Percentiles rank a stretch among this genome's conserved stretches.
Conservation (phyloP, 2,888 invertebrate genomes). For the Acleris literana region DNA sequence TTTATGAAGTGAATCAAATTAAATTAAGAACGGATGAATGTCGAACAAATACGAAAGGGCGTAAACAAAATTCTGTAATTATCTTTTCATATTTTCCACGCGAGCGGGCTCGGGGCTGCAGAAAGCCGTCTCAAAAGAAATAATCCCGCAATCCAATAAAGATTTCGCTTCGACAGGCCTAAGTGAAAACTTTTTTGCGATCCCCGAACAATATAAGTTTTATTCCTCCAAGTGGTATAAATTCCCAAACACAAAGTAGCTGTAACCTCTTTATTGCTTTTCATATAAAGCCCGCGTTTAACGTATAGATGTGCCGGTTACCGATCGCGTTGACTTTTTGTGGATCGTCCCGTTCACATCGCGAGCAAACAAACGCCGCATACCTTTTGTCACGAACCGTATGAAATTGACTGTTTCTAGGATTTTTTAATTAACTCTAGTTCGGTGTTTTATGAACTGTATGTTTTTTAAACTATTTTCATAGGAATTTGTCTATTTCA, state of each 20-base stretch:
- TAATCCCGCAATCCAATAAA: slow-evolving; percentile 78
- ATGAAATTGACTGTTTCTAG: background rate
- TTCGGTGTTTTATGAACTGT: background rate
- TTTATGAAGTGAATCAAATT: slow-evolving; percentile 30
- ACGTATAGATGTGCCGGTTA: slow-evolving; percentile 70
- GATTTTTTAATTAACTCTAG: background rate
- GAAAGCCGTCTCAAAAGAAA: slow-evolving; percentile 65
- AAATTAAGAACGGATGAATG: slow-evolving; percentile 38
- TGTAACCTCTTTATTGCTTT: slow-evolving; percentile 82
- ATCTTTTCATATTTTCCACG: slow-evolving; percentile 58
- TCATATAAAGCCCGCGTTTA: slow-evolving; percentile 73
- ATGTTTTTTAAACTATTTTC: no score
- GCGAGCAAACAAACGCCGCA: background rate
- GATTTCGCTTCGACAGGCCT: slow-evolving; percentile 76
- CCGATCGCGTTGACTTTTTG: slow-evolving; percentile 60
- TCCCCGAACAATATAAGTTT: slow-evolving; percentile 81
- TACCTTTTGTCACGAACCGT: background rate
- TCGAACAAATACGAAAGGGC: slow-evolving; percentile 42
- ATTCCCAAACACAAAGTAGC: slow-evolving; percentile 82
- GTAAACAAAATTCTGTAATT: slow-evolving; percentile 51
- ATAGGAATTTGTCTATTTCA: no score
- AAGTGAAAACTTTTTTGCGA: slow-evolving; percentile 79
- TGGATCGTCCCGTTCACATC: slow-evolving; percentile 6
- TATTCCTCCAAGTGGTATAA: slow-evolving; percentile 81
- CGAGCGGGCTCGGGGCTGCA: slow-evolving; percentile 52